Evolutionary conservation across 1,140 invertebrate species (phyloP), one percentile per base, ranked within the genome.

Genomic region (Drosophila funebris): DNA sequence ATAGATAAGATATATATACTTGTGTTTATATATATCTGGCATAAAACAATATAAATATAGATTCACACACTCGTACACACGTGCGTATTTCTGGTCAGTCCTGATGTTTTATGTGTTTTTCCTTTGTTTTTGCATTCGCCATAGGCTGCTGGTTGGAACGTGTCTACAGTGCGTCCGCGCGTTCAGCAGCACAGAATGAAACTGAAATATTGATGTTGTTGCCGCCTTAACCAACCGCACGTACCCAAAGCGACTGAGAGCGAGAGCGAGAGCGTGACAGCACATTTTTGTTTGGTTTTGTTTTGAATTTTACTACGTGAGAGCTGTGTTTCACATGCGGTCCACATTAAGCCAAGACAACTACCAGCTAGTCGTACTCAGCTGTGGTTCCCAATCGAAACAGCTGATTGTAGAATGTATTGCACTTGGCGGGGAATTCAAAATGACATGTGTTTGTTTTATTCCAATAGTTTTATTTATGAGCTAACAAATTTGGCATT

Each of bases 401-500:
- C 69, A 82, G 80, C 72, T 73, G 62, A 33, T 69, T 37, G 29
- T 62, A 58, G 57, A 56, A 8, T 6, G 14, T 7, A 4, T 37
- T 37, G 0, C 31, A 31, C 9, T 29, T 14, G 52, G 44, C 50
- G 68, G 22, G 36, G n/a, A 0, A 71, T 64, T 72, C 6, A 7
- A 66, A 66, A 8, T 16, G 9, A 13, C 14, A 8, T 7, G 1
- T 20, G 11, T 18, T 29, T 27, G 4, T 29, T 20, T 52, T n/a
- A n/a, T 66, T 24, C 36, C 24, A 41, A 66, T 66, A 43, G 8
- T 50, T 56, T 37, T 73, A 48, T 41, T 22, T 63, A 76, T 69
- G 37, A 74, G 67, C 68, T 69, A 84, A 62, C 46, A 82, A 85
- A 76, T 85, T 85, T 85, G 82, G 82, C 82, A 85, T 88, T 62